Evolutionary conservation across 2,888 invertebrate genomes (phyloP).

Genomic region (Trissolcus japonicus): DNA sequence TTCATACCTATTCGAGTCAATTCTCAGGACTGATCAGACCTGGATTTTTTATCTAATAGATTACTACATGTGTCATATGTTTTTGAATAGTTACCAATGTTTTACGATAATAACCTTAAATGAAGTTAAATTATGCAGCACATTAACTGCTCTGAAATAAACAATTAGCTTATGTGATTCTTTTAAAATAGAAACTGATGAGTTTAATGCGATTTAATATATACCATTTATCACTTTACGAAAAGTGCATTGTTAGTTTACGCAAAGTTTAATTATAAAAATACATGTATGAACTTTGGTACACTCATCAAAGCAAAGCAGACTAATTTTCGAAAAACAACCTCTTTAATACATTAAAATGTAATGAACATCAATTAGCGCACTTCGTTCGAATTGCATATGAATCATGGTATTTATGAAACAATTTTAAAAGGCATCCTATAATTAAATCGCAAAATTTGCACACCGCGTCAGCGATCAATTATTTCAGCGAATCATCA

Average conservation of each 20-base stretch:
- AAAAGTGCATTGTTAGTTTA: slow-evolving; percentile 36
- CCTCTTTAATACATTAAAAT: slow-evolving; percentile 44
- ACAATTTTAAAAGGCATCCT: slow-evolving; percentile 48
- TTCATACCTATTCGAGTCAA: too few relatives aligned
- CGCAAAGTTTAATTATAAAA: slow-evolving; percentile 27
- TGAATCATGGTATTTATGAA: slow-evolving; percentile 37
- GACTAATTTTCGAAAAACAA: slow-evolving; percentile 40
- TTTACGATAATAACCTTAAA: too few relatives aligned
- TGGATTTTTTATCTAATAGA: too few relatives aligned
- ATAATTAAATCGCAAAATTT: slow-evolving; percentile 38
- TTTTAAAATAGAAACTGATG: not conserved
- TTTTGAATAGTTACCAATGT: too few relatives aligned
- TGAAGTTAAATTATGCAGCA: too few relatives aligned
- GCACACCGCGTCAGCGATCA: slow-evolving; percentile 10
- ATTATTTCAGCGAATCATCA: slow-evolving; percentile 1
- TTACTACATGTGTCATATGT: too few relatives aligned
- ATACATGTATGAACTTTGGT: not conserved
- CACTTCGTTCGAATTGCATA: slow-evolving; percentile 36
- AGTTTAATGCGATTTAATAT: slow-evolving; percentile 33
- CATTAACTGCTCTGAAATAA: too few relatives aligned
- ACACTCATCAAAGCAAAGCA: slow-evolving; percentile 28
- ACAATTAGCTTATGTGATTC: too few relatives aligned
- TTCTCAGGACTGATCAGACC: too few relatives aligned
- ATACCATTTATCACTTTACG: slow-evolving; percentile 27
- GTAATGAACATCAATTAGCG: slow-evolving; percentile 49